These are phyloP conservation scores for Psephotus haematonotus DNA, from an alignment of 2,113 vertebrate species.

Conservation along the genomic window DNA sequence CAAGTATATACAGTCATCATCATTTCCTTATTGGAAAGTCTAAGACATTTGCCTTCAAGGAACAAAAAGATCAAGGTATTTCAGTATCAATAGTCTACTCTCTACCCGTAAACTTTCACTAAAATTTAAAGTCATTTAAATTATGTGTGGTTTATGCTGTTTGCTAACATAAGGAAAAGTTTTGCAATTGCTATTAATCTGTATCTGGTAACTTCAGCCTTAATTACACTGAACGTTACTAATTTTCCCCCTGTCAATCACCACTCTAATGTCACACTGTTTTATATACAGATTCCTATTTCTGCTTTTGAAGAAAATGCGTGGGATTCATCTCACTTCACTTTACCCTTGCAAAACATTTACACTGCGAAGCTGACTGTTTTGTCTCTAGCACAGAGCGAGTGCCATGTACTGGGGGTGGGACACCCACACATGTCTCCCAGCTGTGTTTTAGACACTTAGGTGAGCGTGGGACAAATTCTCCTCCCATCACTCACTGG, in stretches of 20 bases:
- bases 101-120: neutral
- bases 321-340: neutral
- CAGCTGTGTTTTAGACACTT: neutral
- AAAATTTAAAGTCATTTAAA: neutral
- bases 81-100: neutral
- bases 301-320: neutral
- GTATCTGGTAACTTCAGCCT: neutral
- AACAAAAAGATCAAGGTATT: neutral
- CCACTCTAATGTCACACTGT: fast-evolving
- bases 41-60: neutral
- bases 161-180: neutral
- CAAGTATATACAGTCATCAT: neutral
- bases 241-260: neutral
- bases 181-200: neutral
- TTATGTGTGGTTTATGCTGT: neutral
- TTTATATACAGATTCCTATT: neutral
- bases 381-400: neutral
- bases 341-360: neutral
- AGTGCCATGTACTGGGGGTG: neutral
- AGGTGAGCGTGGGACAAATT: neutral
- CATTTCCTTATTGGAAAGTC: neutral
- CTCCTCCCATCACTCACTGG: neutral
- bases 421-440: neutral
- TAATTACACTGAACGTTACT: neutral
- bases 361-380: neutral